phyloP scores from a whole-genome alignment of 2,888 invertebrate species.

The Drosophila atripex region DNA sequence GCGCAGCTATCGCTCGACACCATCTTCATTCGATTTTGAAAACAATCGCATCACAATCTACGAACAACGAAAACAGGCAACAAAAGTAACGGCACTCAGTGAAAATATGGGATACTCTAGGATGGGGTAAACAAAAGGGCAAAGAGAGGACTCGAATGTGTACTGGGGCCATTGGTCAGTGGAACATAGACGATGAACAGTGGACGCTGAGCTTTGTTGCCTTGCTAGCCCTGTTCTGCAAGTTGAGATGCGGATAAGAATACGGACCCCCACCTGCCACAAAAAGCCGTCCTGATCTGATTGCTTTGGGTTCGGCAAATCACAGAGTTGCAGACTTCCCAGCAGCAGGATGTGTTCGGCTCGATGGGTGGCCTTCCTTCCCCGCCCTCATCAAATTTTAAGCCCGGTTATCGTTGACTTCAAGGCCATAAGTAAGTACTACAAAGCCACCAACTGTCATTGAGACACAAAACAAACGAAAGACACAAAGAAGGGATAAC shows the following conservation, averaged over 20 bases:
- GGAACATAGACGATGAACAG: not conserved
- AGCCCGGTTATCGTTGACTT: not conserved
- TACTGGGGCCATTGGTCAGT: not conserved
- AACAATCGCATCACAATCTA: conserved; percentile 66
- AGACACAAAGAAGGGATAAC: too few species aligned
- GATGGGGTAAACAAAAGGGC: conserved; percentile 35
- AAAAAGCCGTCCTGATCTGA: not conserved
- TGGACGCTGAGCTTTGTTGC: not conserved
- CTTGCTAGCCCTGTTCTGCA: not conserved
- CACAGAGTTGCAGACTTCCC: not conserved
- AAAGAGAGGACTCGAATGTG: not conserved
- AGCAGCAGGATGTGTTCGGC: not conserved
- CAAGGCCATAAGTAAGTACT: not conserved
- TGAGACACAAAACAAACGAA: not conserved
- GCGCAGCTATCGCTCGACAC: conserved; percentile 64
- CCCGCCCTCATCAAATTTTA: not conserved
- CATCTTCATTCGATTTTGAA: conserved; percentile 67
- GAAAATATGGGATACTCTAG: conserved; percentile 50
- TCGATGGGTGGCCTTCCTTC: not conserved
- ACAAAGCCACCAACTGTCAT: not conserved
- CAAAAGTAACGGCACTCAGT: conserved; percentile 62
- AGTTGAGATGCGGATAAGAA: conserved; percentile 5
- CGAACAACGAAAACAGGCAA: conserved; percentile 53
- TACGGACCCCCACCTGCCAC: not conserved
- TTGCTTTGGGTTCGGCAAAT: not conserved